Base-by-base conservation (phyloP, 2,888 invertebrate genomes). In the Ichneumon xanthorius region DNA sequence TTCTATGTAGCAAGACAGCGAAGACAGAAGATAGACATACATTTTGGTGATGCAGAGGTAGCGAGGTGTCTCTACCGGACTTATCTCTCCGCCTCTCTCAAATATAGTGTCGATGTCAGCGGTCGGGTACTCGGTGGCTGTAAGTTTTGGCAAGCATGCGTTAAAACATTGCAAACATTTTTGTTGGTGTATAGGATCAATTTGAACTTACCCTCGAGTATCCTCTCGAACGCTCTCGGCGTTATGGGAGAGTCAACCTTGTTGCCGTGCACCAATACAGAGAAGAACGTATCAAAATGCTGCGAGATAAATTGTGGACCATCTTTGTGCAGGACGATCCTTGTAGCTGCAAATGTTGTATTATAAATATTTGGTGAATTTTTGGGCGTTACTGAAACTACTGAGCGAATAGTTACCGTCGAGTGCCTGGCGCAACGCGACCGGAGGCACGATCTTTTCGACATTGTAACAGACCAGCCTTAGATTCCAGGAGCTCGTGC, bases 221-320 rank as follows among this genome's bases (percentile, higher is more conserved):
- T 89, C 84, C 91, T 90, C 7, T 78, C 89, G 19, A 93, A 92
- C 1, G 90, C 89, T 61, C 89, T 87, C 7, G 91, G n/a, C 16
- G 87, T 72, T 2, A 90, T 19, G 2, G 86, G 26, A 93, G 95
- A 94, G 88, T 96, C 95, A 22, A 97, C 90, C 90, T 96, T 95
- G 86, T 94, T 95, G 22, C 96, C 95, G 93, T 96, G 96, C 71
- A 96, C 95, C 80, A 98, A 93, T 40, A 97, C 95, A 0, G 97
- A 97, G 91, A 96, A 97, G 89, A 97, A 97, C 0, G 96, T 95
- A 93, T 97, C 97, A 91, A 98, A 98, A 92, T 97, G 95, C 83
- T 97, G 96, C 72, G 97, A 93, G 86, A 98, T 96, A 93, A 95
- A 95, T 90, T 95, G 88, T 76, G 95, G 92, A 86, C 96, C 94